Evolutionary conservation across 1,140 invertebrate genomes (phyloP).

Genomic region (Thaumatotibia leucotreta): DNA sequence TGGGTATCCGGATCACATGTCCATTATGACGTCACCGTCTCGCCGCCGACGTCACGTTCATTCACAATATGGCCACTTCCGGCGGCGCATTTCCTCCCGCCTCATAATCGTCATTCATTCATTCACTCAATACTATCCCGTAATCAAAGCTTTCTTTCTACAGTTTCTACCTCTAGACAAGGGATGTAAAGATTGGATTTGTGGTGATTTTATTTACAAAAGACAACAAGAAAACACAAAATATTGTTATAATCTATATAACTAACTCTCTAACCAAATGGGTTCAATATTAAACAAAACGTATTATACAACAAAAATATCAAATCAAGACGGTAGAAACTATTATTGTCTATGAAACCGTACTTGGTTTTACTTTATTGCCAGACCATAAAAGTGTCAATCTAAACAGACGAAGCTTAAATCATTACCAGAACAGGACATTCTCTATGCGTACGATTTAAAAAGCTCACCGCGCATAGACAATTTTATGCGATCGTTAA

Average conservation of each 20-base stretch:
- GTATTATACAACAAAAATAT: too few relatives aligned
- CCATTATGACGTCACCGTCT: constrained; percentile 36
- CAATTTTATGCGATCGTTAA: constrained; percentile 22
- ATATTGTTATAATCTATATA: too few relatives aligned
- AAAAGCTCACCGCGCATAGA: background rate
- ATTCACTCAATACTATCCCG: constrained; percentile 26
- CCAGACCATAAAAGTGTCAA: too few relatives aligned
- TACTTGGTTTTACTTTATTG: too few relatives aligned
- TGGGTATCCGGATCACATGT: constrained; percentile 19
- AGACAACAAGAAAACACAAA: too few relatives aligned
- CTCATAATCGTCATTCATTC: constrained; percentile 23
- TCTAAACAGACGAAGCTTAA: background rate
- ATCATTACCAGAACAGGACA: background rate
- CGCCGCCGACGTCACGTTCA: constrained; percentile 47
- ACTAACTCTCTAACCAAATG: background rate
- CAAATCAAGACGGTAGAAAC: too few relatives aligned
- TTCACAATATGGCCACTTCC: constrained; percentile 65
- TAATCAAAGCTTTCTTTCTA: background rate
- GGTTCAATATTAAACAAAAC: too few relatives aligned
- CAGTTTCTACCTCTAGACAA: background rate
- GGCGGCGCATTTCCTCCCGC: constrained; percentile 29
- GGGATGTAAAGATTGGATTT: background rate
- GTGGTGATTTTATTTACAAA: background rate
- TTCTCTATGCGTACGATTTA: background rate
- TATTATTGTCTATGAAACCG: too few relatives aligned